These are phyloP conservation scores for Pteruthius melanotis DNA, from an alignment of 2,113 vertebrate species.

Conservation along the genomic window DNA sequence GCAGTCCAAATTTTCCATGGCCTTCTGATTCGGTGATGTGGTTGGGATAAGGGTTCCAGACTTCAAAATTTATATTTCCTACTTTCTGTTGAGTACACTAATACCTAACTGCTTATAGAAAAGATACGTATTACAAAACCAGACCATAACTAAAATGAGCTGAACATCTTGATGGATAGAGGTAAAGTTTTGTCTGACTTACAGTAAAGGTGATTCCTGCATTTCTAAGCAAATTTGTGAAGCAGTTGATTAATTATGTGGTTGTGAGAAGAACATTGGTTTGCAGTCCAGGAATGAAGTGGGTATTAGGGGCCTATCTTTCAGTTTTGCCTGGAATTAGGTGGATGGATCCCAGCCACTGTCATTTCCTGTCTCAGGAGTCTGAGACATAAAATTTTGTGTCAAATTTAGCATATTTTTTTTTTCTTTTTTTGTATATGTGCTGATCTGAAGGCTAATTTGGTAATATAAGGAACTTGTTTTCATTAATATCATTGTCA, in stretches of 20 bases:
- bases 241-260: neutral
- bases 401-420: neutral
- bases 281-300: neutral
- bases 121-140: neutral
- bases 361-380: neutral
- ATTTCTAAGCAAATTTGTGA: neutral
- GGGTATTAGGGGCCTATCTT: neutral
- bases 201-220: neutral
- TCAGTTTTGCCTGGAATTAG: neutral
- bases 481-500: neutral
- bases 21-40: neutral
- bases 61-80: neutral
- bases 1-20: neutral
- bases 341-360: neutral
- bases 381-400: neutral
- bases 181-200: neutral
- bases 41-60: neutral
- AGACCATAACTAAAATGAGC: neutral
- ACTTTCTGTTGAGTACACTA: neutral
- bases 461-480: neutral
- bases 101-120: neutral
- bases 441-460: neutral
- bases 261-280: neutral
- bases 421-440: neutral
- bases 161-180: neutral